Base-by-base conservation (phyloP, 2,888 invertebrate genomes). In the Cremastinae sp. region DNA sequence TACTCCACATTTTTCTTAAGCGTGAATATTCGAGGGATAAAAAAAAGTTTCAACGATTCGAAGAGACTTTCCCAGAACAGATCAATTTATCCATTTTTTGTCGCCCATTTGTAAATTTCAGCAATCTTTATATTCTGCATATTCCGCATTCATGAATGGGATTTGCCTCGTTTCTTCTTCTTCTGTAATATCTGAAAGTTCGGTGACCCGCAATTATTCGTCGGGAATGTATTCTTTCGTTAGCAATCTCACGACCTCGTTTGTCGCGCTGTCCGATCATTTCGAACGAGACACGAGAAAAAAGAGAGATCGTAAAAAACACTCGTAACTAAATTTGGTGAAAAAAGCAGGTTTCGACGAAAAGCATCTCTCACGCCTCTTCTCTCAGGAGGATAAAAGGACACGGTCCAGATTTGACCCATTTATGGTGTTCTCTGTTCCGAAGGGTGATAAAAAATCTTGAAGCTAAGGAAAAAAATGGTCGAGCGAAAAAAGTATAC, bases 301-400 rank as follows among this genome's bases (percentile, higher is more conserved):
- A 66, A 51, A 8, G 56, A 51, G 49, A 56, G 41, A 3, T 36
- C 28, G 43, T n/a, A 62, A 66, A 49, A 45, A 22, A n/a, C n/a
- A n/a, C n/a, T n/a, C n/a, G n/a, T n/a, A n/a, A n/a, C n/a, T n/a
- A n/a, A n/a, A n/a, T n/a, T n/a, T n/a, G n/a, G n/a, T n/a, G n/a
- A n/a, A n/a, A n/a, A n/a, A n/a, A n/a, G n/a, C n/a, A 45, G 61
- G 8, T 1, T n/a, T 1, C 9, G 36, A 47, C 49, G 34, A 12
- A 36, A 34, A 20, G 10, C 18, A n/a, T 49, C 65, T 75, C 71
- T 75, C 75, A 75, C 71, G 75, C 75, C 75, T 71, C 75, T 75
- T 54, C 61, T 62, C 49, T 59, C 28, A 28, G 7, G 7, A 20
- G 47, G 28, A 12, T 14, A 34, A 47, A 43, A 66, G 36, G 9